Conservation (phyloP, 2,888 invertebrate species). For the Agrochola macilenta region DNA sequence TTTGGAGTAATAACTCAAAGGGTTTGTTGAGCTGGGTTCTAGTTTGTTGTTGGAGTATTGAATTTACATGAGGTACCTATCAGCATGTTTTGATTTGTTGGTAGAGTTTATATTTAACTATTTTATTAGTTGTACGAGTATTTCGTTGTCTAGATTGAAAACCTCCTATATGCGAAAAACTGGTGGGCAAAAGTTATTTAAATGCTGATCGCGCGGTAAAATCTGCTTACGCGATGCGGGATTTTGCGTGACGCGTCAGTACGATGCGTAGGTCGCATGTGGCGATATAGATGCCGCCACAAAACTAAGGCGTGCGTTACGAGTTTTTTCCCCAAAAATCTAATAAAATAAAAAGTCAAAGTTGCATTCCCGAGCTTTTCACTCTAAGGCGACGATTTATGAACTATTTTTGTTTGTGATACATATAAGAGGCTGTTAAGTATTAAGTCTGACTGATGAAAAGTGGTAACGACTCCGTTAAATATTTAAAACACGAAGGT, state of each 20-base stretch:
- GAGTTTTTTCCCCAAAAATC: too few species aligned
- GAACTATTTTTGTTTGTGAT: not conserved
- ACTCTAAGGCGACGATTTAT: not conserved
- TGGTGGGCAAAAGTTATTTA: too few species aligned
- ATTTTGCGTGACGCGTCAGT: too few species aligned
- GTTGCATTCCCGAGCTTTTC: too few species aligned
- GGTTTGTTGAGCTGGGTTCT: not conserved
- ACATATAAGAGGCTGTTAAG: not conserved
- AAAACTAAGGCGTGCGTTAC: too few species aligned
- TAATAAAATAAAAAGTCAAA: too few species aligned
- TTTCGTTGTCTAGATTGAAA: not conserved
- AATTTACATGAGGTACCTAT: not conserved
- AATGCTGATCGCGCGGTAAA: too few species aligned
- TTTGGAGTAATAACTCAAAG: slow-evolving; percentile 22
- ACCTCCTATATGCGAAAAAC: too few species aligned
- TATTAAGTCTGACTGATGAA: not conserved
- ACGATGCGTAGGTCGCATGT: too few species aligned
- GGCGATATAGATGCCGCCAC: too few species aligned
- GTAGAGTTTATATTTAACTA: not conserved
- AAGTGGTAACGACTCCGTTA: not conserved
- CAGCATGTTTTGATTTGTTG: not conserved
- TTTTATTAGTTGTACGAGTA: not conserved
- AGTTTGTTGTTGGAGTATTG: not conserved
- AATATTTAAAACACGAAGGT: not conserved
- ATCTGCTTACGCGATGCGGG: too few species aligned